These are phyloP conservation scores for Ptychoptera contaminata DNA, from an alignment of 2,888 invertebrate species.

Conservation along the genomic window DNA sequence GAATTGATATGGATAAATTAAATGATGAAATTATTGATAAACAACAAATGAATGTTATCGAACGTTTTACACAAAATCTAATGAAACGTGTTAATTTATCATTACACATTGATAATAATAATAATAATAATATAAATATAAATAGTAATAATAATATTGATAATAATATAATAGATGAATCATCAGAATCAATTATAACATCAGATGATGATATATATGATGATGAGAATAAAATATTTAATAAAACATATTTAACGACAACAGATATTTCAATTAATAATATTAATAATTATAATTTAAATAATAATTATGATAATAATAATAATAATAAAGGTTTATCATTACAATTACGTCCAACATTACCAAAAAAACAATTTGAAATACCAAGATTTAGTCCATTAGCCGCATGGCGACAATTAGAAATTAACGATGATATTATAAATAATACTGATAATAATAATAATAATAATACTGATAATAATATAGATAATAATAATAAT, in stretches of 20 bases:
- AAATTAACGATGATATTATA: conserved; percentile 2
- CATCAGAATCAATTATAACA: conserved; percentile 40
- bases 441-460: background rate
- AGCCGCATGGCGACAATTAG: conserved; percentile 62
- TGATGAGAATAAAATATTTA: conserved; percentile 28
- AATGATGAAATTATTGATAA: conserved; percentile 10
- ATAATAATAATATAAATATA: background rate
- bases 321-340: conserved; percentile 46
- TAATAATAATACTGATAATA: conserved; percentile 35
- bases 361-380: conserved; percentile 62
- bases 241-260: conserved; percentile 1
- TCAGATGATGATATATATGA: conserved; percentile 34
- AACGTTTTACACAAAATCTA: conserved; percentile 22
- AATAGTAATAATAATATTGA: background rate
- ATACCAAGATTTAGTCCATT: conserved; percentile 70
- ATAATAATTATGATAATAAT: conserved; percentile 4
- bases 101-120: conserved; percentile 1
- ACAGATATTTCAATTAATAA: no score
- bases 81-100: conserved; percentile 10
- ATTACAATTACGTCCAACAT: conserved; percentile 55
- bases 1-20: conserved; percentile 9
- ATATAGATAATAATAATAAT: conserved; percentile 40
- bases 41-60: conserved; percentile 18
- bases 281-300: conserved; percentile 18
- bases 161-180: conserved; percentile 13